Evolutionary conservation across 2,888 invertebrate genomes (phyloP).

Genomic region (Norana najaformis): DNA sequence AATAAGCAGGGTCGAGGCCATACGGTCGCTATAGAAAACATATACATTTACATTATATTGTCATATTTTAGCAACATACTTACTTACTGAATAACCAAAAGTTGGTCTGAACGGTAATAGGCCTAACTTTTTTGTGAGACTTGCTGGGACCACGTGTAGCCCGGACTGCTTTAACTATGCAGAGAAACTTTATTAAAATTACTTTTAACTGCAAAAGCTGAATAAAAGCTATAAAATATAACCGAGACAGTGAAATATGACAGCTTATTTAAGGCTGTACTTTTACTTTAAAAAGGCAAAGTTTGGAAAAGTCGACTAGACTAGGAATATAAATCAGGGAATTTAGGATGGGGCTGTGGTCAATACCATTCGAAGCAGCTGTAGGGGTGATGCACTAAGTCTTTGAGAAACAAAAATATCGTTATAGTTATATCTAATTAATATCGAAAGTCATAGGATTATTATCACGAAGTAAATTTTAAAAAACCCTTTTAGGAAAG

Average conservation of each 20-base stretch:
- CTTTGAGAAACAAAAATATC: slow-evolving; percentile 4
- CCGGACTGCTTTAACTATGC: slow-evolving; percentile 4
- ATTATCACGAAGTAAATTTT: no score
- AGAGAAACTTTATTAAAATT: background rate
- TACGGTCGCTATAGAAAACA: no score
- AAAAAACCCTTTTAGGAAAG: background rate
- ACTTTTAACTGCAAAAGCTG: background rate
- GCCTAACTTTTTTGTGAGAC: slow-evolving; percentile 3
- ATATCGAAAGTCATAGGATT: background rate
- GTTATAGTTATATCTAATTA: background rate
- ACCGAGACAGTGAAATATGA: background rate
- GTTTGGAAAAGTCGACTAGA: background rate
- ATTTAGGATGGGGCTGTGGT: background rate
- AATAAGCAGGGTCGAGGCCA: no score
- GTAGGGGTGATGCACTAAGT: background rate
- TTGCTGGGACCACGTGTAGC: background rate
- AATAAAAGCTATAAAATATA: background rate
- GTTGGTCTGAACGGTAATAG: background rate
- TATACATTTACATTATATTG: no score
- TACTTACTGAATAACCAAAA: background rate
- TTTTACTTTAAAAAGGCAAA: background rate
- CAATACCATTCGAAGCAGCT: slow-evolving; percentile 13
- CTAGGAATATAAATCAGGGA: background rate
- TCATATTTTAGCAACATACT: background rate
- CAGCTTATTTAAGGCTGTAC: background rate